Base-by-base conservation (phyloP, 1,140 invertebrate species). In the Scaptomyza montana region DNA sequence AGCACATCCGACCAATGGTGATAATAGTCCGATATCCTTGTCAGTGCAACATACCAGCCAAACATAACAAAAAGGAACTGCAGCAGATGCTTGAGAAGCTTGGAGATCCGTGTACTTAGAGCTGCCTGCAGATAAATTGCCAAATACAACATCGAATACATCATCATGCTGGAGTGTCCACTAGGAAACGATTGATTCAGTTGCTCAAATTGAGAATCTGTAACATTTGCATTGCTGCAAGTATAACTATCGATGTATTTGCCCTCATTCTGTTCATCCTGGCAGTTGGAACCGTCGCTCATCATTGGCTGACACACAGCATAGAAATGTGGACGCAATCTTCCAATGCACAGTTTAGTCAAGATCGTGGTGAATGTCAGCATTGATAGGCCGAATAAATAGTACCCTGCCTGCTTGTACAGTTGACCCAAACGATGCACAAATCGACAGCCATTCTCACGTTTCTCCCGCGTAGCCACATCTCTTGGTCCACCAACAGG, bases 1-100 rank as follows among this genome's bases (percentile, higher is more conserved):
- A 95, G 90, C 2, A 95, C 94, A 87, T 95, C 95, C 77, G 84
- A 90, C 90, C 97, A 98, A 90, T 99, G 98, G 92, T 99, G 98
- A 93, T 98, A 98, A 92, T 98, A 98, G 93, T 99, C 96, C 1
- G 96, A 97, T 19, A 99, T 95, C 36, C 98, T 93, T 1, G 97
- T 96, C 93, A 98, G 94, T 9, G 96, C 95, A 1, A 96, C 97
- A 89, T 94, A 96, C 94, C 95, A 96, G 12, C 97, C 95, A 82
- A 97, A 92, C 89, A 95, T 93, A 25, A 98, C 92, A 30, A 95
- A 94, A 3, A 95, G 67, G 74, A 96, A 95, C 92, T 97, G 97
- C 9, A 97, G 87, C 10, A 95, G 93, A 78, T 97, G 96, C 65
- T 94, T 95, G 1, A 97, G 84, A 12, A 98, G 92, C 84, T 95